A percentile compares a stretch with the other conserved stretches of the same genome.
Conservation (phyloP, 2,888 invertebrate genomes). For the Himalopsyche japonica region DNA sequence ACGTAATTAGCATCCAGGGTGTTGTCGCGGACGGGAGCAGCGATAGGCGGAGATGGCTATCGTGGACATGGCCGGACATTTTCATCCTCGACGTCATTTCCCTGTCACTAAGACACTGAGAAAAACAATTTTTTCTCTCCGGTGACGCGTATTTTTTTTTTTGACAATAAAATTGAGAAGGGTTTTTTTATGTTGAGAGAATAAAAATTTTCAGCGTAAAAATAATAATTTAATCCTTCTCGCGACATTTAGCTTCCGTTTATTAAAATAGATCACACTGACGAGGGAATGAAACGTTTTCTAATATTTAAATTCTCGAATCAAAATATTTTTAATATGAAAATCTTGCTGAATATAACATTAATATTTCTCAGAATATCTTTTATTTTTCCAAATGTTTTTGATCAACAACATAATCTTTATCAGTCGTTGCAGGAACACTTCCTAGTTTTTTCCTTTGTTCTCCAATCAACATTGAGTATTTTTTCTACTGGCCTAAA, state of each 20-base stretch:
- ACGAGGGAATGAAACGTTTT: background rate
- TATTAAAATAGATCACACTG: background rate
- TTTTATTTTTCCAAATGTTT: too few species aligned
- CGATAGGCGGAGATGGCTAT: conserved; percentile 3
- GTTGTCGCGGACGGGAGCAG: conserved; percentile 16
- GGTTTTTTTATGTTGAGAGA: background rate
- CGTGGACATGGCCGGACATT: background rate
- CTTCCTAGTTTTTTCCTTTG: too few species aligned
- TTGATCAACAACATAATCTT: too few species aligned
- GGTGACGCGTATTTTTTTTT: background rate
- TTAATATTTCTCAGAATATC: background rate
- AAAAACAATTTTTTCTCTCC: background rate
- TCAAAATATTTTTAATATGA: background rate
- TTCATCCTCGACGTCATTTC: background rate
- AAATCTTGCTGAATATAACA: background rate
- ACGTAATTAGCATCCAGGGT: conserved; percentile 30
- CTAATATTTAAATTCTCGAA: background rate
- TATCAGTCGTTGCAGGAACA: too few species aligned
- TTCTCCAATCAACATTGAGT: too few species aligned
- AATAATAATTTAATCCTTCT: background rate
- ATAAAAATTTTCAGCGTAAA: background rate
- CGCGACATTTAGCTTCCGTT: background rate
- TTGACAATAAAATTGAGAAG: background rate
- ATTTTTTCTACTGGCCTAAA: too few species aligned
- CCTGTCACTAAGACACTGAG: background rate